Conservation (phyloP, 2,888 invertebrate genomes). For the Furcula furcula region DNA sequence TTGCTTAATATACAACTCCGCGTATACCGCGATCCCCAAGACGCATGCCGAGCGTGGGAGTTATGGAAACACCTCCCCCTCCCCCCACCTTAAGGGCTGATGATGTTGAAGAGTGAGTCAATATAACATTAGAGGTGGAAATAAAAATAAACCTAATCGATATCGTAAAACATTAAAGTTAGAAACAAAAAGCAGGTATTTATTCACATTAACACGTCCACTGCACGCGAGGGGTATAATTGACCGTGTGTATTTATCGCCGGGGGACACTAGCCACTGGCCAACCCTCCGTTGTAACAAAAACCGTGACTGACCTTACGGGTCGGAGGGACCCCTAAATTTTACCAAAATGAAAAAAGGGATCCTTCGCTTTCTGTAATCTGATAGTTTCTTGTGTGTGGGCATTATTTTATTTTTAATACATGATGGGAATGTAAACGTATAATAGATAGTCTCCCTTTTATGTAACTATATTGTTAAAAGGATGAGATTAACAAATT, state of each 20-base stretch:
- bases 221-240: slow-evolving; percentile 26
- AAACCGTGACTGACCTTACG: slow-evolving; percentile 36
- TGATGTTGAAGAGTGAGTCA: no score
- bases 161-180: no score
- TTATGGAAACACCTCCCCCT: no score
- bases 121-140: no score
- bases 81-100: no score
- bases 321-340: slow-evolving; percentile 42
- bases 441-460: not conserved
- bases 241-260: slow-evolving; percentile 42
- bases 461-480: no score
- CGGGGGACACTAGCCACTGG: slow-evolving; percentile 18
- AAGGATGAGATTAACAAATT: no score
- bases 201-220: slow-evolving; percentile 24
- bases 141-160: no score
- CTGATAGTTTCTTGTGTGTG: slow-evolving; percentile 37
- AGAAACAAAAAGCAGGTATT: slow-evolving; percentile 16
- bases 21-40: no score
- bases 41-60: no score
- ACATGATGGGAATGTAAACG: no score
- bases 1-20: no score
- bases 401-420: slow-evolving; percentile 22
- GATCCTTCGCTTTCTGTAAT: slow-evolving; percentile 21
- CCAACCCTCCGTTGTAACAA: slow-evolving; percentile 25
- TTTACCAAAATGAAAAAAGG: slow-evolving; percentile 36